Evolutionary conservation across 2,113 vertebrate genomes (phyloP), one percentile per base, ranked within the genome.

Genomic region (cattle (Bos taurus)): DNA sequence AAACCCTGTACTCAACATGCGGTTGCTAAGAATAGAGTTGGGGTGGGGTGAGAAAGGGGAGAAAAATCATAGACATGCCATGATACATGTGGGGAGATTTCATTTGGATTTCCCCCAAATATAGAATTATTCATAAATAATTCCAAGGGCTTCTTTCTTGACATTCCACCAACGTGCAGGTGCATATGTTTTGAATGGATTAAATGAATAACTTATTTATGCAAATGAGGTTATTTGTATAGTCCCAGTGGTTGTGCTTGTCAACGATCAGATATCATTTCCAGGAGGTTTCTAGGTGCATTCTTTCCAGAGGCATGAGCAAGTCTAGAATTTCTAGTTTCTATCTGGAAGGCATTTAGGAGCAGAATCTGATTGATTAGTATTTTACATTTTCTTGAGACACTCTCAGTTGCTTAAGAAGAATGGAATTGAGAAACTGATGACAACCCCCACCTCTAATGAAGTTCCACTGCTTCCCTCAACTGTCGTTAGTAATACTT

Each of bases 151-250:
- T 95, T 97, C 92, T 96, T 88, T 96, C 90, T 82, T 96, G 74
- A 91, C 87, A 93, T 94, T 90, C 84, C 77, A 95, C 90, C 30
- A 78, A 16, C 1, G 25, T 82, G n/a, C 88, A 97, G 97, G 97
- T 97, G 97, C 96, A 83, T 82, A 90, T 90, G 88, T 64, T 98
- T 98, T 98, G 97, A 98, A 97, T 96, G 77, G 48, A 30, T 67
- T 67, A 80, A 94, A 95, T 96, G 84, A 97, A 93, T 93, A 94
- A 96, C 94, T 98, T 97, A 96, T 95, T 94, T 95, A 96, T 92
- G 67, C 90, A 98, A 98, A 98, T 83, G 48, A 74, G 1, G 5
- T 26, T 60, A 82, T 97, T 98, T 98, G 95, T 95, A 94, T 97
- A 95, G 43, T 80, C 46, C 57, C 40, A 46, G 6, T 30, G 28